Evolutionary conservation across 2,888 invertebrate species (phyloP).

Genomic region (Nephrocerus scutellatus): DNA sequence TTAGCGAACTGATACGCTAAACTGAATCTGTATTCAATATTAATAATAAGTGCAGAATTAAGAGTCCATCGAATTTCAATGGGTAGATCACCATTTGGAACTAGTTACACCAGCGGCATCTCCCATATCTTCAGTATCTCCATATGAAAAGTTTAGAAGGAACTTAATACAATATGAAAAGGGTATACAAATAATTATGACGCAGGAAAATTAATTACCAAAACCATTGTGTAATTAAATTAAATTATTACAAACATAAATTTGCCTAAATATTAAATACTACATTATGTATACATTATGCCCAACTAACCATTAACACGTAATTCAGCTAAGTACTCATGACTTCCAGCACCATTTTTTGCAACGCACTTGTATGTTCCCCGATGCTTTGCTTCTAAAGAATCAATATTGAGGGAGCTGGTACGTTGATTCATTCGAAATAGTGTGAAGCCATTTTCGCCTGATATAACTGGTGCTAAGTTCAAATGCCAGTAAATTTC

Average conservation of each 20-base stretch:
- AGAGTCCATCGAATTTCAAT: slow-evolving; percentile 64
- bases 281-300: too few relatives aligned
- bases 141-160: background rate
- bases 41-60: slow-evolving; percentile 52
- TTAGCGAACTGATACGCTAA: slow-evolving; percentile 48
- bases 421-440: slow-evolving; percentile 42
- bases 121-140: too few relatives aligned
- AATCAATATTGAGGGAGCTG: slow-evolving; percentile 52
- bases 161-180: background rate
- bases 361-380: slow-evolving; percentile 73
- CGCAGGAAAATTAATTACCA: too few relatives aligned
- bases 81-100: slow-evolving; percentile 65
- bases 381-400: slow-evolving; percentile 62
- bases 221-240: too few relatives aligned
- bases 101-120: too few relatives aligned
- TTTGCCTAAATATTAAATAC: too few relatives aligned
- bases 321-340: slow-evolving; percentile 57
- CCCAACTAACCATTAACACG: slow-evolving; percentile 56
- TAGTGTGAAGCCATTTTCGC: slow-evolving; percentile 46
- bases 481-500: slow-evolving; percentile 66
- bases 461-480: slow-evolving; percentile 49
- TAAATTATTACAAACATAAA: too few relatives aligned
- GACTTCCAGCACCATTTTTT: slow-evolving; percentile 62
- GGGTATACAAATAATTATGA: background rate
- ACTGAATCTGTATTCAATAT: slow-evolving; percentile 46